Evolutionary conservation across 2,797 vertebrate genomes (phyloP).

Genomic region (Clarias fuscus): DNA sequence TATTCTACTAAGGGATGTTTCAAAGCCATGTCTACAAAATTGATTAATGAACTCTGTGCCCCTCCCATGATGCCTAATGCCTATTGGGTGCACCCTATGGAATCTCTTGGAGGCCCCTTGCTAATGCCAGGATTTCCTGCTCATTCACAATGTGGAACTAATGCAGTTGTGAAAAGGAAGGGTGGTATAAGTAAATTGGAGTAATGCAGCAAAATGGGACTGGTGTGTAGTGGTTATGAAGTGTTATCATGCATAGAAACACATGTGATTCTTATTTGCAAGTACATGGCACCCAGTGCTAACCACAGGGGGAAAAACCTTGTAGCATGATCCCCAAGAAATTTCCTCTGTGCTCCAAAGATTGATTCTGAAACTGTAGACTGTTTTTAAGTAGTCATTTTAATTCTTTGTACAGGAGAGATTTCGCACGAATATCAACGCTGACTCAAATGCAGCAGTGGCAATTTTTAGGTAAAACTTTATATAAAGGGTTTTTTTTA

Average conservation of each 20-base stretch:
- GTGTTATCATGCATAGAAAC: background rate
- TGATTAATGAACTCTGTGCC: background rate
- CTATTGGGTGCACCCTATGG: background rate
- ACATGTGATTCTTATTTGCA: background rate
- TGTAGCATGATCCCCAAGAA: background rate
- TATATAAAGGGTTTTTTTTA: conserved; percentile 2
- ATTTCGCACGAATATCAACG: conserved; percentile 9
- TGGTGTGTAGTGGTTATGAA: background rate
- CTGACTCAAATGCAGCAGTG: conserved; percentile 30
- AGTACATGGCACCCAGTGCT: conserved; percentile 14
- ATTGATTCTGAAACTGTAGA: background rate
- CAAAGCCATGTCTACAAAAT: background rate
- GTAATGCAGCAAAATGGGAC: background rate
- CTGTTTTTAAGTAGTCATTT: conserved; percentile 10
- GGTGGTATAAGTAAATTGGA: conserved; percentile 5
- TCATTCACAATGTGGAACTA: background rate
- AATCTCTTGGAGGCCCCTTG: conserved; percentile 27
- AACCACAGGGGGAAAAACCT: conserved; percentile 37
- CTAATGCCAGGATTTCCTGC: conserved; percentile 52
- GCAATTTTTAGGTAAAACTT: conserved; percentile 28
- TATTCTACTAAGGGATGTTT: background rate
- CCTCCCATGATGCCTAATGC: background rate
- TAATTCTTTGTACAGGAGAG: background rate
- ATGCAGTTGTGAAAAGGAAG: conserved; percentile 5
- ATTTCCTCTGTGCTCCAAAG: background rate